phyloP scores from a whole-genome alignment of 2,113 vertebrate species.

The Brachionichthys hirsutus region DNA sequence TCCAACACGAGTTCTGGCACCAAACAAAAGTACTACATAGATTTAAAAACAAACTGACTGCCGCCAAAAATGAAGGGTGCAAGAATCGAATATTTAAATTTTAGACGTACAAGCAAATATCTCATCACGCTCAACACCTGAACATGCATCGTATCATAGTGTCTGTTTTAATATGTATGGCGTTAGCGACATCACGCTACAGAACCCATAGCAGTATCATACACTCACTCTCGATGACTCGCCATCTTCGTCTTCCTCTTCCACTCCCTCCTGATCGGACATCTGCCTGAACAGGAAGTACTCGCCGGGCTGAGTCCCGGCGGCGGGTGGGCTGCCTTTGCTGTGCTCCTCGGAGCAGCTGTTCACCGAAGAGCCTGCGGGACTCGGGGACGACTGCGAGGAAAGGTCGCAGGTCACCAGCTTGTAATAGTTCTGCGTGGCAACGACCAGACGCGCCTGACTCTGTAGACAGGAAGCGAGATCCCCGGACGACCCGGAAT shows the following conservation, averaged over 20 bases:
- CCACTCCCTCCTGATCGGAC: conserved; percentile 53
- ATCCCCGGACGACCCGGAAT: conserved; percentile 73
- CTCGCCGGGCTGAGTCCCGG: conserved; percentile 83
- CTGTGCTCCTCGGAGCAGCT: conserved; percentile 93
- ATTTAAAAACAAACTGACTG: too few species aligned
- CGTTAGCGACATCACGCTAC: too few species aligned
- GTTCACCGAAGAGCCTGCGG: conserved; percentile 88
- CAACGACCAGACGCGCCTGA: conserved; percentile 90
- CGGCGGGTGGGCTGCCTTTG: conserved; percentile 86
- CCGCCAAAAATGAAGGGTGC: too few species aligned
- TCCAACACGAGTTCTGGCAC: too few species aligned
- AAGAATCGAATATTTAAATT: too few species aligned
- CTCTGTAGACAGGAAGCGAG: conserved; percentile 91
- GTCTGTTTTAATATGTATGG: too few species aligned
- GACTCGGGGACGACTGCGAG: conserved; percentile 94
- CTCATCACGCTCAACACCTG: too few species aligned
- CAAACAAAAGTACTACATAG: too few species aligned
- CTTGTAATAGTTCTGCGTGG: conserved; percentile 99
- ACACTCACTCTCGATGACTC: conserved; percentile 47
- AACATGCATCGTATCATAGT: too few species aligned
- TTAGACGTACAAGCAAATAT: too few species aligned
- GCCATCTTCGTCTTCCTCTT: conserved; percentile 55
- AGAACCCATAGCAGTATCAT: background rate
- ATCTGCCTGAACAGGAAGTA: conserved; percentile 92
- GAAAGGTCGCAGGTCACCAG: conserved; percentile 96